A percentile compares a stretch with the other conserved stretches of the same genome.
phyloP scores from a whole-genome alignment of 2,888 invertebrate genomes.

The Eupithecia exiguata region DNA sequence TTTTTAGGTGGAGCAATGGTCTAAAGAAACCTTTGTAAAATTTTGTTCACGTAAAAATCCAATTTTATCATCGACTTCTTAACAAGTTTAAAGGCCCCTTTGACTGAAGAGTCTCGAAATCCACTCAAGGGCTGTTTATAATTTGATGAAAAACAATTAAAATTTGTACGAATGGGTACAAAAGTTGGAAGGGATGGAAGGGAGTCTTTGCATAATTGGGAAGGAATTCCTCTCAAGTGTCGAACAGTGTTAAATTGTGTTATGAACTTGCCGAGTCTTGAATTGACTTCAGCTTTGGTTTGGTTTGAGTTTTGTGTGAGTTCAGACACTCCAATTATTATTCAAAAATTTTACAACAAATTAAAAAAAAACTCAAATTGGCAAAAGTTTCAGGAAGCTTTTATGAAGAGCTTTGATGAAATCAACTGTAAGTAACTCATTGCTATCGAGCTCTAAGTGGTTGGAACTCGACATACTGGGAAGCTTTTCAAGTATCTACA shows the following conservation, averaged over 20 bases:
- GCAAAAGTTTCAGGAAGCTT: background rate
- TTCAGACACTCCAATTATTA: background rate
- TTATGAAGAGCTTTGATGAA: background rate
- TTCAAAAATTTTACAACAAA: background rate
- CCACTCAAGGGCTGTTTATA: slow-evolving; percentile 40
- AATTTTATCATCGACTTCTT: slow-evolving; percentile 28
- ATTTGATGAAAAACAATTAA: slow-evolving; percentile 47
- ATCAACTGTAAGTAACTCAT: background rate
- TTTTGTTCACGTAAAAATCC: background rate
- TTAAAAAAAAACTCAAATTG: background rate
- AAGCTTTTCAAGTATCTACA: background rate
- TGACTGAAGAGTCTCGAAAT: slow-evolving; percentile 24
- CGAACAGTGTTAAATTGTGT: slow-evolving; percentile 43
- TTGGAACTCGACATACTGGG: background rate
- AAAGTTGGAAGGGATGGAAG: slow-evolving; percentile 59
- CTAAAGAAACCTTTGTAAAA: background rate
- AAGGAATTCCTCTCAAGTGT: slow-evolving; percentile 43
- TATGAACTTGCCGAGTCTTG: slow-evolving; percentile 37
- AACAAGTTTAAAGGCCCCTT: slow-evolving; percentile 26
- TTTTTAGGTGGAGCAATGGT: background rate
- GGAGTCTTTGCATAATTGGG: slow-evolving; percentile 74
- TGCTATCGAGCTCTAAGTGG: background rate
- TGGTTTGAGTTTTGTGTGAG: slow-evolving; percentile 1
- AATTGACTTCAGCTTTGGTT: slow-evolving; percentile 21
- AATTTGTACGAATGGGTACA: slow-evolving; percentile 63